Percentiles rank a stretch among this genome's conserved stretches.
Evolutionary conservation across 2,113 vertebrate species (phyloP).

Genomic region (Coptodon bakossiorum): DNA sequence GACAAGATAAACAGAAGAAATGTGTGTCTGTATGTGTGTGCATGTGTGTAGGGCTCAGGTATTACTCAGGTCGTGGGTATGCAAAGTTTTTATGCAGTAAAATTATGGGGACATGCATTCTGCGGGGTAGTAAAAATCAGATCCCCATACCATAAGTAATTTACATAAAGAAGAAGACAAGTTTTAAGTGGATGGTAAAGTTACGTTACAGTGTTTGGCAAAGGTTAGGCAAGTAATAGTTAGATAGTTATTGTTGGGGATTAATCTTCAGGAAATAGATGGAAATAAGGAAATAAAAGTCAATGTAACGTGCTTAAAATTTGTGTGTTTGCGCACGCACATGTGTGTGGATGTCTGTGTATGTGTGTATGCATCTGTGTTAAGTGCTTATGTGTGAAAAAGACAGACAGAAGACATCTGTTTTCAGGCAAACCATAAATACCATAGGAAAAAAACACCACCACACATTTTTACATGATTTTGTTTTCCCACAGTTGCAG

Average conservation of each 20-base stretch:
- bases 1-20: slow-evolving; percentile 54
- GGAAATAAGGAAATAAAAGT: background rate
- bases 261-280: background rate
- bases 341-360: background rate
- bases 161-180: background rate
- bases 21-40: background rate
- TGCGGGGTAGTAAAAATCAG: background rate
- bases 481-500: background rate
- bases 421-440: slow-evolving; percentile 32
- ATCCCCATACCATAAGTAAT: background rate
- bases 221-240: background rate
- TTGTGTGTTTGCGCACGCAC: background rate
- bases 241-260: background rate
- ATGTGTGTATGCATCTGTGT: background rate
- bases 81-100: background rate
- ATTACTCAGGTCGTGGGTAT: background rate
- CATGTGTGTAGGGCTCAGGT: background rate
- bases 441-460: background rate
- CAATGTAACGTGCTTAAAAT: background rate
- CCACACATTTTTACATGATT: background rate
- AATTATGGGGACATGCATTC: background rate
- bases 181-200: background rate
- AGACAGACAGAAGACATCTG: background rate
- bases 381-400: background rate
- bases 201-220: background rate